Percentiles rank a stretch among this genome's conserved stretches.
These are phyloP conservation scores for Ips nitidus DNA, from an alignment of 1,140 invertebrate genomes.

Conservation along the genomic window DNA sequence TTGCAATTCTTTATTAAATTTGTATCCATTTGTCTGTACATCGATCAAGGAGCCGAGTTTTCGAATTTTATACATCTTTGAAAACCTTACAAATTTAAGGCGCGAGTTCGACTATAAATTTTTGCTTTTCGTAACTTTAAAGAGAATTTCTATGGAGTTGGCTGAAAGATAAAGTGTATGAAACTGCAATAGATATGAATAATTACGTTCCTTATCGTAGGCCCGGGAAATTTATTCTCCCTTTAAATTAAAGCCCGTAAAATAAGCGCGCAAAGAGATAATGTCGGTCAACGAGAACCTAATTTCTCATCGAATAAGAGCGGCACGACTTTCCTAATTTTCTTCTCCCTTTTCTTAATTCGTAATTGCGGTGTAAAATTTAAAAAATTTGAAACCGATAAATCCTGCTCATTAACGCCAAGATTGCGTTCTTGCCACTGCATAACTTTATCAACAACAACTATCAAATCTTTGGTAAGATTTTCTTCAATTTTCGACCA, in stretches of 20 bases:
- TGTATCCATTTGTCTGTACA: no score
- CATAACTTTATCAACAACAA: background rate
- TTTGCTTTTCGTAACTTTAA: background rate
- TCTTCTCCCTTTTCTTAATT: conserved; percentile 26
- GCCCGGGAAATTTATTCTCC: conserved; percentile 11
- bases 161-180: conserved; percentile 18
- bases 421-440: background rate
- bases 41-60: no score
- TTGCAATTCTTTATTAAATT: no score
- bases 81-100: no score
- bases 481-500: background rate
- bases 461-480: no score
- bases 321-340: conserved; percentile 21
- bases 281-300: conserved; percentile 29
- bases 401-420: background rate
- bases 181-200: conserved; percentile 25
- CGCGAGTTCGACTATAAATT: background rate
- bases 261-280: conserved; percentile 22
- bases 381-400: conserved; percentile 18
- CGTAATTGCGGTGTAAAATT: conserved; percentile 23
- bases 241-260: conserved; percentile 28
- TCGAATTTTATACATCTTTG: no score
- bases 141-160: conserved; percentile 2
- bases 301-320: conserved; percentile 30
- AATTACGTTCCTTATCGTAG: conserved; percentile 23